phyloP scores from a whole-genome alignment of 2,113 vertebrate species.

The Entelurus aequoreus region DNA sequence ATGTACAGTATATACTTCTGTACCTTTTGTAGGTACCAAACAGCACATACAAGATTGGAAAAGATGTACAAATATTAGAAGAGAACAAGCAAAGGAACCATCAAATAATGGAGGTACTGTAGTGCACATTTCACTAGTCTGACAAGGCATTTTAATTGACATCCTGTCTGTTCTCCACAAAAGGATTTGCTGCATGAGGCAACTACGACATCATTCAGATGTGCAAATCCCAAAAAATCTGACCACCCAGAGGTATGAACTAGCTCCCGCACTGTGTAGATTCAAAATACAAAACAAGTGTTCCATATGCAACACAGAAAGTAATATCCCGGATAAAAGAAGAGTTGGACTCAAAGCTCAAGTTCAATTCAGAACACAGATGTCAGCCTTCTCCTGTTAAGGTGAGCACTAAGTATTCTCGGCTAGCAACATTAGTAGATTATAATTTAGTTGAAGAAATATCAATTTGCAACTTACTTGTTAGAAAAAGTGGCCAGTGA shows the following conservation, averaged over 20 bases:
- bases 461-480: not conserved
- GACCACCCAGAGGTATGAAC: constrained; percentile 63
- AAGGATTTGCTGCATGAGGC: constrained; percentile 74
- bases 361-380: constrained; percentile 46
- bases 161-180: constrained; percentile 21
- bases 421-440: not conserved
- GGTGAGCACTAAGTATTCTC: constrained; percentile 20
- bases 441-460: not conserved
- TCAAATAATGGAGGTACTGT: constrained; percentile 72
- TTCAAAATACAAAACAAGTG: not conserved
- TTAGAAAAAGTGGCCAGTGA: constrained; percentile 76
- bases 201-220: constrained; percentile 69
- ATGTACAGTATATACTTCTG: not conserved
- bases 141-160: not conserved
- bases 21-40: constrained; percentile 74
- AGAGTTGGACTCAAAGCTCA: constrained; percentile 58
- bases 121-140: constrained; percentile 24
- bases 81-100: constrained; percentile 73
- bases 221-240: constrained; percentile 68
- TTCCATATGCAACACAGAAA: constrained; percentile 47
- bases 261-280: not conserved
- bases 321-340: constrained; percentile 60
- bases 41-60: constrained; percentile 76
- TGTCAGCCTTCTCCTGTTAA: constrained; percentile 45
- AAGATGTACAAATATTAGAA: constrained; percentile 71